phyloP scores from a whole-genome alignment of 2,888 invertebrate species.

The Drosophila prostipennis region DNA sequence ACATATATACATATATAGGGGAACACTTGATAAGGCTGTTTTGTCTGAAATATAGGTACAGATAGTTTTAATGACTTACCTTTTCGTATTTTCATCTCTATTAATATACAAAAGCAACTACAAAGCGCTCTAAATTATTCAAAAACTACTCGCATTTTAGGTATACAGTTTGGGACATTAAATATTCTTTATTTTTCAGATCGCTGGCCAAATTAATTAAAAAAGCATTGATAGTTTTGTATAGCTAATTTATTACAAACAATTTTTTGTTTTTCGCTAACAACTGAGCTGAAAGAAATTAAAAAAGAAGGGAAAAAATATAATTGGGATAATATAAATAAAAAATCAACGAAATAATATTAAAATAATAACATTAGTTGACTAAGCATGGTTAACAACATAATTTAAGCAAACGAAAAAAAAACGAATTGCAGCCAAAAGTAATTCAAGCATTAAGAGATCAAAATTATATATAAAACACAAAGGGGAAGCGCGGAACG shows the following conservation, averaged over 20 bases:
- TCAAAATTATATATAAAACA: constrained; percentile 49
- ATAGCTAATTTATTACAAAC: constrained; percentile 72
- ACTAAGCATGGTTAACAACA: constrained; percentile 61
- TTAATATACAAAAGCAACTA: constrained; percentile 40
- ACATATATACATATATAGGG: background rate
- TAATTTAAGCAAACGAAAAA: constrained; percentile 61
- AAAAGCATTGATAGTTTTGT: constrained; percentile 49
- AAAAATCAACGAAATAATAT: constrained; percentile 56
- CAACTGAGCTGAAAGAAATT: constrained; percentile 78
- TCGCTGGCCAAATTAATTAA: constrained; percentile 42
- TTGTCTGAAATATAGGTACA: background rate
- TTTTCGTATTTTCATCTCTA: background rate
- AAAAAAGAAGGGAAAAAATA: constrained; percentile 50
- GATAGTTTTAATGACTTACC: background rate
- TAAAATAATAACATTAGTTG: constrained; percentile 56
- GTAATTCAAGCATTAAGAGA: constrained; percentile 69
- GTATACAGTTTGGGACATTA: constrained; percentile 24
- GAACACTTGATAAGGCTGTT: background rate
- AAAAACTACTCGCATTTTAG: constrained; percentile 15
- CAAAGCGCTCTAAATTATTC: constrained; percentile 26
- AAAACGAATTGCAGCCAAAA: constrained; percentile 58
- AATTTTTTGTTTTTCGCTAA: constrained; percentile 64
- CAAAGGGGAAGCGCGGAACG: constrained; percentile 34
- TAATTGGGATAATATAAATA: constrained; percentile 54
- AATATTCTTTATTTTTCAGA: constrained; percentile 38